phyloP scores from a whole-genome alignment of 2,888 invertebrate genomes.

The Hoplodrina ambigua region DNA sequence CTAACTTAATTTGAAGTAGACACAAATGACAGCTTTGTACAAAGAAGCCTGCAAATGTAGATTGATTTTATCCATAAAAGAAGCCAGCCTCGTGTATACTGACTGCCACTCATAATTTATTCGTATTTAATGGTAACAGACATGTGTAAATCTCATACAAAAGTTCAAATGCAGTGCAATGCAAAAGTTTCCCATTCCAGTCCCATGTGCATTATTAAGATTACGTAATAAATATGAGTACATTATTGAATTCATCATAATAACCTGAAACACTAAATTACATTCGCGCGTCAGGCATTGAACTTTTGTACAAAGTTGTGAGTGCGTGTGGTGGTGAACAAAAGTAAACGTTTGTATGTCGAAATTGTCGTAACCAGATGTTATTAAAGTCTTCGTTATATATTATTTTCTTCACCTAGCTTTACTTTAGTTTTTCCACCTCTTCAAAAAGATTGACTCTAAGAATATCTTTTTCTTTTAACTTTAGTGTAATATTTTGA shows the following conservation, averaged over 20 bases:
- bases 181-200: constrained; percentile 22
- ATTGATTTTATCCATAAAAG: constrained; percentile 60
- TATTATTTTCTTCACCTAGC: constrained; percentile 6
- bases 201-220: constrained; percentile 33
- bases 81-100: constrained; percentile 76
- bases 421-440: constrained; percentile 65
- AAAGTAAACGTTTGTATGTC: constrained; percentile 47
- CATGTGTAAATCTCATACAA: constrained; percentile 70
- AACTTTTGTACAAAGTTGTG: constrained; percentile 88
- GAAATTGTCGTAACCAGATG: constrained; percentile 7
- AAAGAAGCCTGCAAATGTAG: constrained; percentile 79
- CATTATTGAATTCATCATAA: background rate
- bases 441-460: constrained; percentile 59
- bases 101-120: constrained; percentile 76
- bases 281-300: constrained; percentile 72
- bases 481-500: constrained; percentile 80
- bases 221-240: constrained; percentile 48
- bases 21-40: constrained; percentile 84
- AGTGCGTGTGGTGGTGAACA: constrained; percentile 67
- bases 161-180: constrained; percentile 78
- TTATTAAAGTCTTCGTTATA: constrained; percentile 18
- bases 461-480: constrained; percentile 76
- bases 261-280: constrained; percentile 4
- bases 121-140: constrained; percentile 58
- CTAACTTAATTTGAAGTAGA: constrained; percentile 58